Conservation (phyloP, 2,113 vertebrate species). For the Felis catus region F.catus_Fca126_mat1.0 CM031414.1:110593501-110594000, state of each 20-base stretch:
- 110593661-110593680: conserved; percentile 42
- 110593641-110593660: background rate
- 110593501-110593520: background rate
- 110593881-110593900: conserved; percentile 39
- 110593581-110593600: background rate
- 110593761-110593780: background rate
- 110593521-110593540: conserved; percentile 49
- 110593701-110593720: background rate
- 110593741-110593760: background rate
- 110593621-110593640: background rate
- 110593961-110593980: conserved; percentile 71
- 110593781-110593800: background rate
- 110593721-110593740: background rate
- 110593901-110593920: conserved; percentile 48
- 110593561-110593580: background rate
- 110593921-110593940: conserved; percentile 43
- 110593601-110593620: background rate
- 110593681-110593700: conserved; percentile 7
- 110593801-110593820: background rate
- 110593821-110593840: background rate
- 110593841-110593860: background rate
- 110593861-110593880: conserved; percentile 33
- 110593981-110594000: conserved; percentile 61
- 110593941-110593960: conserved; percentile 60
- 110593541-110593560: background rate